Evolutionary conservation across 2,888 invertebrate genomes (phyloP), one percentile per base, ranked within the genome.

Genomic region (Congeria kusceri): DNA sequence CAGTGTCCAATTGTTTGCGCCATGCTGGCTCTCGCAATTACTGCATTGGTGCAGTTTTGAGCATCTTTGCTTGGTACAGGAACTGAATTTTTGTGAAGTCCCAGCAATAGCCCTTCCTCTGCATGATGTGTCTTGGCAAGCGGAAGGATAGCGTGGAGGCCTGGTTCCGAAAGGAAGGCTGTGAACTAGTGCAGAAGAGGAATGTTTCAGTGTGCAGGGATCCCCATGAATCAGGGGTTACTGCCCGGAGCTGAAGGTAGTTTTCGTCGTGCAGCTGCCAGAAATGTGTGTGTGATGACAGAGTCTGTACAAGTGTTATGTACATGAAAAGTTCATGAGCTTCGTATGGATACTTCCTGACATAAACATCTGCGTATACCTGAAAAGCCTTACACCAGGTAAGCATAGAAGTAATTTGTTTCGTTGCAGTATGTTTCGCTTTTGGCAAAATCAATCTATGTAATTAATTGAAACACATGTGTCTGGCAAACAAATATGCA

Each of bases 81-180:
- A 63, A 9, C 1, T 3, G 11, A 15, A 18, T 7, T 29, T n/a
- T 0, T 23, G n/a, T 28, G 53, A 13, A 70, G 18, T 49, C 49
- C 69, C 69, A 70, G 32, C 69, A 70, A 27, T 46, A 62, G 20
- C 44, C 69, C 18, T 9, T 32, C 0, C 23, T 23, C 3, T 28
- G 46, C 32, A 70, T 20, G 44, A 59, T 68, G 20, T 44, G 2
- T 2, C 27, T n/a, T 44, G 15, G 68, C 7, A 46, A 7, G 25
- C 15, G n/a, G 7, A 15, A 5, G 3, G 57, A 18, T n/a, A n/a
- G n/a, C n/a, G 4, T 32, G 32, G 32, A 32, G 32, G 4, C 9
- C 32, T 32, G 32, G 32, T 7, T 7, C 9, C 9, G 32, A 9
- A 32, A 32, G 32, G 32, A 32, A 32, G 9, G 32, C 18, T 56